phyloP scores from a whole-genome alignment of 2,888 invertebrate species.

The Omphaloscelis lunosa region DNA sequence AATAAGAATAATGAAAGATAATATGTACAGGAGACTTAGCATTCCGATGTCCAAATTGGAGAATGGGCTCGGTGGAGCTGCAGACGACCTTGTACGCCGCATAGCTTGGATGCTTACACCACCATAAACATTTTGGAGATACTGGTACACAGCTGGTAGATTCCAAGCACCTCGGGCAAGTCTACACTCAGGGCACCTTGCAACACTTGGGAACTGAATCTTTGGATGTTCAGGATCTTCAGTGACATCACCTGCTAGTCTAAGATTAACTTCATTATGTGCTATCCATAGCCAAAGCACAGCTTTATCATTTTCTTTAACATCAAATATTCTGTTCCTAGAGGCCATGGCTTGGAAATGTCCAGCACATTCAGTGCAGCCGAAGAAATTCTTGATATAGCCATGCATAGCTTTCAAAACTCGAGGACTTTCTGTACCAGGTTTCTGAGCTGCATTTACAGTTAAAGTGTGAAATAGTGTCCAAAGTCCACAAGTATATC shows the following conservation, averaged over 20 bases:
- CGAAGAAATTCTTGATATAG: conserved; percentile 97
- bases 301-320: conserved; percentile 93
- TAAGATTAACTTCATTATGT: conserved; percentile 97
- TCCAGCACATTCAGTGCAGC: conserved; percentile 96
- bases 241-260: conserved; percentile 95
- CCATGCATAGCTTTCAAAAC: conserved; percentile 96
- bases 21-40: conserved; percentile 94
- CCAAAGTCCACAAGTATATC: conserved; percentile 99
- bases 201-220: conserved; percentile 95
- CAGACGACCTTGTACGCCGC: conserved; percentile 72
- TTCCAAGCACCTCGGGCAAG: conserved; percentile 91
- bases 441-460: conserved; percentile 92
- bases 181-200: conserved; percentile 93
- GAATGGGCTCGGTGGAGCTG: conserved; percentile 87
- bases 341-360: conserved; percentile 97
- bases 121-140: conserved; percentile 90
- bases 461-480: conserved; percentile 97
- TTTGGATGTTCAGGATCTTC: conserved; percentile 98
- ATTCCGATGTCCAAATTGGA: conserved; percentile 94
- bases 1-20: conserved; percentile 94
- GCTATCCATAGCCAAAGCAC: conserved; percentile 98
- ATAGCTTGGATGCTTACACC: conserved; percentile 76
- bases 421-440: conserved; percentile 91
- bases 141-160: conserved; percentile 91
- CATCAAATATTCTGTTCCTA: conserved; percentile 92